These are phyloP conservation scores for Scomber japonicus DNA, from an alignment of 2,113 vertebrate species.

Conservation along the genomic window DNA sequence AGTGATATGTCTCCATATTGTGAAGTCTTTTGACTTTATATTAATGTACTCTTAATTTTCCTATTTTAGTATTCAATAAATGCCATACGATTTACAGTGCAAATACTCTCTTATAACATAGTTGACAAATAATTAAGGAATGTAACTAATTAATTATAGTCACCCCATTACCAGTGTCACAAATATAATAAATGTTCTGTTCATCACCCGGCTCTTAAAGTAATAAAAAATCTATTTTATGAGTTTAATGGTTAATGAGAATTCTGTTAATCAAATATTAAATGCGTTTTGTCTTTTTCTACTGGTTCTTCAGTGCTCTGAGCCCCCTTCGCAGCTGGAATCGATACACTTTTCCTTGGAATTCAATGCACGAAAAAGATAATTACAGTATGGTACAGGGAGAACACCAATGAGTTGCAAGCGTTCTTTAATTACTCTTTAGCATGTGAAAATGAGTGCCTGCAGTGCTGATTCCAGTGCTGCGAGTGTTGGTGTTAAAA, in stretches of 20 bases:
- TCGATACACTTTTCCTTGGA: constrained; percentile 68
- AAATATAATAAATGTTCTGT: too few relatives aligned
- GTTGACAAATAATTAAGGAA: too few relatives aligned
- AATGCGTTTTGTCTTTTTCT: constrained; percentile 20
- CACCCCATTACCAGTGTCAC: too few relatives aligned
- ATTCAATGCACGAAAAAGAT: constrained; percentile 74
- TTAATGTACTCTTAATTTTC: too few relatives aligned
- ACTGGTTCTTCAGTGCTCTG: background rate
- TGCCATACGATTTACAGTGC: too few relatives aligned
- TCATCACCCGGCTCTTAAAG: too few relatives aligned
- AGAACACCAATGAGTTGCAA: constrained; percentile 67
- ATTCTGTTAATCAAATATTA: constrained; percentile 33
- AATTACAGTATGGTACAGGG: constrained; percentile 66
- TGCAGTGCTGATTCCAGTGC: constrained; percentile 47
- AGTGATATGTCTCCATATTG: too few relatives aligned
- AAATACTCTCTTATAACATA: too few relatives aligned
- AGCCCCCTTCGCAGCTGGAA: constrained; percentile 58
- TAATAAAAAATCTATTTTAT: background rate
- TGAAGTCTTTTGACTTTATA: too few relatives aligned
- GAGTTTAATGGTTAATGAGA: background rate
- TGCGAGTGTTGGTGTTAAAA: constrained; percentile 57
- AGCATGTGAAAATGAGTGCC: constrained; percentile 60
- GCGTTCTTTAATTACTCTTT: constrained; percentile 71
- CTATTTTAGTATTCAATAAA: too few relatives aligned
- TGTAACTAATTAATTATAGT: too few relatives aligned